Conservation (phyloP, 1,140 invertebrate genomes). For the Chironomus striatipennis region DNA sequence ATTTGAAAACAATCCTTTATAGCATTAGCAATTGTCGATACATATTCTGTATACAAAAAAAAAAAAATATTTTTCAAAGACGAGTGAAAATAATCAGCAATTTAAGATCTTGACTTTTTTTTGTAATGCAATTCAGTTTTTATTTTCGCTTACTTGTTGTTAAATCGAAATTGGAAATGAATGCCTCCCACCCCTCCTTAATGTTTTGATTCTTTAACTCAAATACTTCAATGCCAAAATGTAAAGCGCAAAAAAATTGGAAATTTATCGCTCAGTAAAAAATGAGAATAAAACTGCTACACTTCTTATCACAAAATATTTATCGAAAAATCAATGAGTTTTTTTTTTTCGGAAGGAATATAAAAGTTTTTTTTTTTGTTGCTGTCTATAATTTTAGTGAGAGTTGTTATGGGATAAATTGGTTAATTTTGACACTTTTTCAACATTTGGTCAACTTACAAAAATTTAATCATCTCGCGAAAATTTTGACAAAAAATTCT, state of each 20-base stretch:
- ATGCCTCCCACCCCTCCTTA: not conserved
- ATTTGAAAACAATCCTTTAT: not conserved
- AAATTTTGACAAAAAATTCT: not conserved
- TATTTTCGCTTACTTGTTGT: not conserved
- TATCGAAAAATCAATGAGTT: slow-evolving; percentile 21
- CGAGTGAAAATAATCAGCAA: not conserved
- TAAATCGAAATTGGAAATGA: slow-evolving; percentile 9
- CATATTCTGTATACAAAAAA: not conserved
- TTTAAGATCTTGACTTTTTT: not conserved
- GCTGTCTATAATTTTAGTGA: not conserved
- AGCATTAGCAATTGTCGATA: not conserved
- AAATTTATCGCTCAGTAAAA: not conserved
- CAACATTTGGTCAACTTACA: too few relatives aligned
- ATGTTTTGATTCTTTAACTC: not conserved
- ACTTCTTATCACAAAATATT: slow-evolving; percentile 18
- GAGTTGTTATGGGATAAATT: not conserved
- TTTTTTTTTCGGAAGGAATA: not conserved
- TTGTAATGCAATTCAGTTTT: too few relatives aligned
- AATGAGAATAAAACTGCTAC: not conserved
- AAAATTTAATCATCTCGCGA: too few relatives aligned
- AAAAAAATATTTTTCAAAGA: not conserved
- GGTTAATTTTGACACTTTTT: too few relatives aligned
- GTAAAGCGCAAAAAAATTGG: slow-evolving; percentile 19
- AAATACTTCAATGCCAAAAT: too few relatives aligned
- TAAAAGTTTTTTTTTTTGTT: not conserved